Evolutionary conservation across 2,113 vertebrate species (phyloP).

Genomic region (Aphyosemion australe): DNA sequence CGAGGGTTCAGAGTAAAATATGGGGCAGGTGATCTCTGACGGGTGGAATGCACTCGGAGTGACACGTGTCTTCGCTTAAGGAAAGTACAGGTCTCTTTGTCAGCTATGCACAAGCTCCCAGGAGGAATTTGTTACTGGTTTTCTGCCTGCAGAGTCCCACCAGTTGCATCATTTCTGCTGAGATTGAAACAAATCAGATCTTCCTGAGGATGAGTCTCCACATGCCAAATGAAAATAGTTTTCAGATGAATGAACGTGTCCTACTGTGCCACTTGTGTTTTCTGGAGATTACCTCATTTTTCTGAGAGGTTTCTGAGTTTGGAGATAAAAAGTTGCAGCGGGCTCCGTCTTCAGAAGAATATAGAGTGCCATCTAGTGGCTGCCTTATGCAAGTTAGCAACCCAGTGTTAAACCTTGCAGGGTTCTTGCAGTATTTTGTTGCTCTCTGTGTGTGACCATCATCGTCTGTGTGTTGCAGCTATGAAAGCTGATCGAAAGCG

Average conservation of each 20-base stretch:
- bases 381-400: conserved; percentile 8
- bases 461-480: conserved; percentile 75
- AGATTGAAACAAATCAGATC: conserved; percentile 27
- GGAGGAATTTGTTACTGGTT: background rate
- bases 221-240: conserved; percentile 13
- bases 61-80: conserved; percentile 43
- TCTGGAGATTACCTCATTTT: conserved; percentile 51
- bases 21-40: conserved; percentile 21
- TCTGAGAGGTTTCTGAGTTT: conserved; percentile 1
- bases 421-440: background rate
- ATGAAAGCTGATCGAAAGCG: conserved; percentile 97
- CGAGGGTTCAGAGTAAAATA: conserved; percentile 35
- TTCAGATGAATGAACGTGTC: conserved; percentile 23
- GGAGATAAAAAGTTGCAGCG: background rate
- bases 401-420: too few relatives aligned
- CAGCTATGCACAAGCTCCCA: conserved; percentile 5
- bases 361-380: conserved; percentile 62
- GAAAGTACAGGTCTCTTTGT: conserved; percentile 38
- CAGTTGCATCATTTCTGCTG: conserved; percentile 23
- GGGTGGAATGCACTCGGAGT: conserved; percentile 52
- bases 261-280: conserved; percentile 25
- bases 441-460: conserved; percentile 40
- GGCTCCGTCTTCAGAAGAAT: conserved; percentile 21
- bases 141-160: conserved; percentile 13
- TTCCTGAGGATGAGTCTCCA: conserved; percentile 14